Evolutionary conservation across 2,113 vertebrate species (phyloP).

Genomic region (Atrichornis clamosus): DNA sequence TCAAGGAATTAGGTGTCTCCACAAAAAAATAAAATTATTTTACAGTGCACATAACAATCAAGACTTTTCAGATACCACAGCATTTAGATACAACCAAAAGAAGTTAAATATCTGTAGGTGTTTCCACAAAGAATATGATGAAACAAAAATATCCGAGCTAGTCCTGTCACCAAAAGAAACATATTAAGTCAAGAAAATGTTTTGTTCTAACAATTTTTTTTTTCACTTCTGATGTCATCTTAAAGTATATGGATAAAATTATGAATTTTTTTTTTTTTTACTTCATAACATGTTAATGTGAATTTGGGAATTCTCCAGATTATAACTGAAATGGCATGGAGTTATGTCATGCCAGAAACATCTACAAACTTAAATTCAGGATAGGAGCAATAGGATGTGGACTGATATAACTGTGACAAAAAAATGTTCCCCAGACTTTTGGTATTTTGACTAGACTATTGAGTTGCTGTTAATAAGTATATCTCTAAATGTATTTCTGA

Average conservation of each 20-base stretch:
- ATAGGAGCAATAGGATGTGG: neutral
- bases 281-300: neutral
- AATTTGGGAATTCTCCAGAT: neutral
- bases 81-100: neutral
- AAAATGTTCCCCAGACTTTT: neutral
- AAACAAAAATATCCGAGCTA: neutral
- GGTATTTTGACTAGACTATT: neutral
- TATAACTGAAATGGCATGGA: neutral
- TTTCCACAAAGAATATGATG: neutral
- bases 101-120: neutral
- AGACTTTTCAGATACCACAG: neutral
- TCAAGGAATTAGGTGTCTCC: neutral
- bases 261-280: neutral
- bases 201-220: neutral
- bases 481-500: neutral
- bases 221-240: neutral
- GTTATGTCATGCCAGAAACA: neutral
- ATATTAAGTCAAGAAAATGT: neutral
- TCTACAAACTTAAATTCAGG: neutral
- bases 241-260: neutral
- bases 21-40: neutral
- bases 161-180: neutral
- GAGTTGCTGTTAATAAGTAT: neutral
- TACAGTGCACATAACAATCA: neutral
- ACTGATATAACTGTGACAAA: neutral